A percentile compares a stretch with the other conserved stretches of the same genome.
Conservation (phyloP, 2,888 invertebrate species). For the Cheilosia soror region DNA sequence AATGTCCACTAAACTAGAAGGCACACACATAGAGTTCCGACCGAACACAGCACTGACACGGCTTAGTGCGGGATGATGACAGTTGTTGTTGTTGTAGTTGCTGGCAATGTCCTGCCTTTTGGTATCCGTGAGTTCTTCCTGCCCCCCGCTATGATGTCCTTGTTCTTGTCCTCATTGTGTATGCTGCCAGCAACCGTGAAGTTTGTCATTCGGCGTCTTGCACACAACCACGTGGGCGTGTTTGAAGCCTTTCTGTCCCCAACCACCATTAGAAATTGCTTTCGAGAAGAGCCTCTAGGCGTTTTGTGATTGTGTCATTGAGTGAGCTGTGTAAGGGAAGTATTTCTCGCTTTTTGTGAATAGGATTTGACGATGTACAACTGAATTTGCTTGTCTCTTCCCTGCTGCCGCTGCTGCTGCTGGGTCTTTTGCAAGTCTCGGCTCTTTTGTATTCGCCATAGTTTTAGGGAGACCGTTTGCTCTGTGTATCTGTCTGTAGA, state of each 20-base stretch:
- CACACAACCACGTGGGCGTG: constrained; percentile 16
- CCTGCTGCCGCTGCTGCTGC: too few relatives aligned
- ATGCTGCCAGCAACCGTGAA: constrained; percentile 50
- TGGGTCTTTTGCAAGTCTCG: too few relatives aligned
- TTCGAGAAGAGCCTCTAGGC: constrained; percentile 10
- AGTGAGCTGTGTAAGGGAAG: too few relatives aligned
- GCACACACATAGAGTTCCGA: background rate
- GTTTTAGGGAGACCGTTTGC: too few relatives aligned
- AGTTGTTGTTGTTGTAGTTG: constrained; percentile 1
- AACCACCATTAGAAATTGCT: constrained; percentile 44
- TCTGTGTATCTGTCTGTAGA: too few relatives aligned
- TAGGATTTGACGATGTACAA: too few relatives aligned
- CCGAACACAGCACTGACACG: background rate
- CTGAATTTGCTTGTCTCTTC: too few relatives aligned
- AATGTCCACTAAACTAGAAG: constrained; percentile 22
- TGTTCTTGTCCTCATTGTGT: constrained; percentile 54
- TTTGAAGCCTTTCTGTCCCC: constrained; percentile 18
- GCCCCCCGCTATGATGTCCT: constrained; percentile 15
- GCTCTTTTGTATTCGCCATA: too few relatives aligned
- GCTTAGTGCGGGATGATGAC: constrained; percentile 40
- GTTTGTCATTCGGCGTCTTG: constrained; percentile 47
- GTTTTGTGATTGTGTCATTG: too few relatives aligned
- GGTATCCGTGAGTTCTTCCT: constrained; percentile 3
- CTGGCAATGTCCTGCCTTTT: constrained; percentile 39
- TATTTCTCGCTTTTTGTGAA: too few relatives aligned